phyloP scores from a whole-genome alignment of 2,113 vertebrate genomes.

The Macaca nemestrina region DNA sequence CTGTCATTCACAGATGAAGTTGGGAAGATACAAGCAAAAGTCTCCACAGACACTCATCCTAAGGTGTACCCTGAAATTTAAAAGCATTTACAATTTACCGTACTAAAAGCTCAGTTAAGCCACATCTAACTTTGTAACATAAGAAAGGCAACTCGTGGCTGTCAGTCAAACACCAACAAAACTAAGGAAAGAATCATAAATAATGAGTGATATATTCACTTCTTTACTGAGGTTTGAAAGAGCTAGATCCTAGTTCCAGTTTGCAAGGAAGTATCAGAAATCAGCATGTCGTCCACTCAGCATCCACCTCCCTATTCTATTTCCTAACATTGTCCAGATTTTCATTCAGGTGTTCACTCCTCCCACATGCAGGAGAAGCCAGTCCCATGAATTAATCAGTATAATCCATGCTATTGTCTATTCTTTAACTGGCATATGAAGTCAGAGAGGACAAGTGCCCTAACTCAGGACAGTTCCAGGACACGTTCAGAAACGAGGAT shows the following conservation, averaged over 20 bases:
- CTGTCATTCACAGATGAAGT: neutral
- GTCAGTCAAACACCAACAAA: neutral
- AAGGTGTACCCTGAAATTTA: neutral
- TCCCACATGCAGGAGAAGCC: neutral
- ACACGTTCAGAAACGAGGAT: neutral
- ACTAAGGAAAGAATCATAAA: neutral
- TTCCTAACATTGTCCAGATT: neutral
- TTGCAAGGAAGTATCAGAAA: neutral
- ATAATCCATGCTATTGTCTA: accelerated
- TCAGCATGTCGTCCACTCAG: neutral
- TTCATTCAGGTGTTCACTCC: neutral
- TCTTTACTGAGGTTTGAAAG: neutral
- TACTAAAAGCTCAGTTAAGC: neutral
- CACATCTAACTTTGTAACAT: neutral
- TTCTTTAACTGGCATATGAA: neutral
- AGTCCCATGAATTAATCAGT: neutral
- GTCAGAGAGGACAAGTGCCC: accelerated
- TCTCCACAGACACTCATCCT: neutral
- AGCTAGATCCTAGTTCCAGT: too few species aligned
- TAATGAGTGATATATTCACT: neutral
- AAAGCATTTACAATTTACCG: neutral
- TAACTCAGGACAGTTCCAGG: neutral
- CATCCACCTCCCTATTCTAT: too few species aligned
- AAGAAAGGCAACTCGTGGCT: neutral
- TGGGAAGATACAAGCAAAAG: neutral